These are phyloP conservation scores for Volucella inflata DNA, from an alignment of 2,888 invertebrate species.

Conservation along the genomic window DNA sequence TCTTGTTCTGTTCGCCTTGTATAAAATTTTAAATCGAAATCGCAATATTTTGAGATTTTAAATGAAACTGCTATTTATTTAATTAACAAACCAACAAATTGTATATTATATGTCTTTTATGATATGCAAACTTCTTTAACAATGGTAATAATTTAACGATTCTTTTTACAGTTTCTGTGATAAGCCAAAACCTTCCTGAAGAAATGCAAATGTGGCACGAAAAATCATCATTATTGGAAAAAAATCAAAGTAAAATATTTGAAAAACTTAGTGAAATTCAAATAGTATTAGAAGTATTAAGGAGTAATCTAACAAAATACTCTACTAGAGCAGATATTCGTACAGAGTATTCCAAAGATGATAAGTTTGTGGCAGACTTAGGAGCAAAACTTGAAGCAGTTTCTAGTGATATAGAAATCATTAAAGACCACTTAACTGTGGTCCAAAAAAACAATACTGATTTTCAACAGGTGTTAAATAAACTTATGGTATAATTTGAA, in stretches of 20 bases:
- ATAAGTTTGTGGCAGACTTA: slow-evolving; percentile 82
- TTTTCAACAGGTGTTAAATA: slow-evolving; percentile 78
- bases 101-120: slow-evolving; percentile 20
- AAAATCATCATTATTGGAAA: slow-evolving; percentile 87
- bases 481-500: slow-evolving; percentile 72
- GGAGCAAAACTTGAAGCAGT: slow-evolving; percentile 83
- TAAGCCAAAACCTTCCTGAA: slow-evolving; percentile 88
- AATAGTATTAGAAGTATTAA: slow-evolving; percentile 85
- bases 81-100: slow-evolving; percentile 19
- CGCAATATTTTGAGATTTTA: too few relatives aligned
- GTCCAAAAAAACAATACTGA: slow-evolving; percentile 79
- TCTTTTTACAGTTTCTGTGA: slow-evolving; percentile 86
- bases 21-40: too few relatives aligned
- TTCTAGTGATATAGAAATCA: slow-evolving; percentile 80
- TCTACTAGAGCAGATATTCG: slow-evolving; percentile 79
- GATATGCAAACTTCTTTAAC: slow-evolving; percentile 23
- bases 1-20: too few relatives aligned
- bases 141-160: slow-evolving; percentile 11
- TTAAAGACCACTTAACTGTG: slow-evolving; percentile 81
- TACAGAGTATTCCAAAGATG: slow-evolving; percentile 81
- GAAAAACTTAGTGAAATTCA: slow-evolving; percentile 86
- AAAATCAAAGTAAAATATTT: slow-evolving; percentile 87
- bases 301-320: slow-evolving; percentile 82
- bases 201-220: slow-evolving; percentile 89
- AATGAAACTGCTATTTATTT: background rate